Evolutionary conservation across 2,888 invertebrate genomes (phyloP).

Genomic region (Prosopocoilus inquinatus): DNA sequence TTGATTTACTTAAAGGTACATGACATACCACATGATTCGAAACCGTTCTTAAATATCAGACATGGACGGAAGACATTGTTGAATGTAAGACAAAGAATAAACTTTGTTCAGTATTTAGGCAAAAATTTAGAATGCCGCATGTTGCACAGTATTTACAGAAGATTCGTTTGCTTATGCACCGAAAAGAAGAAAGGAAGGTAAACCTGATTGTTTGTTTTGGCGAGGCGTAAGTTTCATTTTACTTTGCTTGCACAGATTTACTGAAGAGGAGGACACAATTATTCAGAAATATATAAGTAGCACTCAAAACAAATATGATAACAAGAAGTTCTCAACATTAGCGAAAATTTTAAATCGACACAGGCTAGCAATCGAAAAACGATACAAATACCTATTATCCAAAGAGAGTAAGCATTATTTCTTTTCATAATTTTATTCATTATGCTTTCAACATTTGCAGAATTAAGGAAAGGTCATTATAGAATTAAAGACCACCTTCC

Average conservation of each 20-base stretch:
- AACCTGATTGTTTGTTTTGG: not conserved
- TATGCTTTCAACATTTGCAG: no score
- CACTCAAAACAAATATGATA: not conserved
- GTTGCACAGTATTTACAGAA: constrained; percentile 9
- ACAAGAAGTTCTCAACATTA: constrained; percentile 6
- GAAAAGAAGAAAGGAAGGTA: constrained; percentile 10
- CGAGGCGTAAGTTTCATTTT: not conserved
- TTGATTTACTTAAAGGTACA: constrained; percentile 6
- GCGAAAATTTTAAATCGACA: constrained; percentile 13
- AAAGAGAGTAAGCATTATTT: not conserved
- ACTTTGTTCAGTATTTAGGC: constrained; percentile 14
- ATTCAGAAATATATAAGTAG: constrained; percentile 5
- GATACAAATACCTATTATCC: constrained; percentile 1
- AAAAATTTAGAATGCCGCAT: constrained; percentile 12
- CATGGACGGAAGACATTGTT: constrained; percentile 1
- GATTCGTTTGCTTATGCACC: constrained; percentile 9
- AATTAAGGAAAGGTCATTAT: no score
- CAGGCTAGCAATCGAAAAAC: constrained; percentile 6
- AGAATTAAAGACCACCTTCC: not conserved
- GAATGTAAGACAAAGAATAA: constrained; percentile 3
- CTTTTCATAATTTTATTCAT: not conserved
- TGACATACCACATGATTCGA: constrained; percentile 9
- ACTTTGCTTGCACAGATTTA: constrained; percentile 7
- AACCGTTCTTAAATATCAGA: constrained; percentile 11
- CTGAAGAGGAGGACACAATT: constrained; percentile 13